Percentiles rank a stretch among this genome's conserved stretches.
Conservation (phyloP, 2,888 invertebrate genomes). For the Taenaris catops region DNA sequence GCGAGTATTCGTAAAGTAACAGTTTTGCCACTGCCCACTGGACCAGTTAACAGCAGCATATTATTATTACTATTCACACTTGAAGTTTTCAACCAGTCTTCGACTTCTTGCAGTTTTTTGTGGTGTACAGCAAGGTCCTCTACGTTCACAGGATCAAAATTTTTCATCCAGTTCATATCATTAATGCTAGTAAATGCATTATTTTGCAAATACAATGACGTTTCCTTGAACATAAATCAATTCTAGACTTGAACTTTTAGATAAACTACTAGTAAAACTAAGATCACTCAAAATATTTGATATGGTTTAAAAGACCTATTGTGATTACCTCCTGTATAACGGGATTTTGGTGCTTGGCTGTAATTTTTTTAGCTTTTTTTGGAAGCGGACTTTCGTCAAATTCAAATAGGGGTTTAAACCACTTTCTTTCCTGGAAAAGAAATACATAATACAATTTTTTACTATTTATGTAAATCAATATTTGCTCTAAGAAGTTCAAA, state of each 20-base stretch:
- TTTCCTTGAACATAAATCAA: no score
- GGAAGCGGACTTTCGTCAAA: conserved; percentile 45
- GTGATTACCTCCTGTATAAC: no score
- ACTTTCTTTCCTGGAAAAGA: conserved; percentile 49
- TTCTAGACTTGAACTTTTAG: no score
- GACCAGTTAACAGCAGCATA: conserved; percentile 88
- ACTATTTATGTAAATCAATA: no score
- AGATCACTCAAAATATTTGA: no score
- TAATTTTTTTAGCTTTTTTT: conserved; percentile 31
- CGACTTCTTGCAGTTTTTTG: conserved; percentile 87
- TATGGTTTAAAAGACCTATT: no score
- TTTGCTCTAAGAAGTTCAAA: no score
- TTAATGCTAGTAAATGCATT: conserved; percentile 17
- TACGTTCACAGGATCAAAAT: conserved; percentile 77
- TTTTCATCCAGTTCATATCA: conserved; percentile 78
- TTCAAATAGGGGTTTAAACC: conserved; percentile 64
- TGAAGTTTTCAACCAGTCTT: conserved; percentile 81
- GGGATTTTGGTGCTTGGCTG: no score
- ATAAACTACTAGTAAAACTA: no score
- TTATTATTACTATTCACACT: conserved; percentile 46
- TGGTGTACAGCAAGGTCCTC: conserved; percentile 86
- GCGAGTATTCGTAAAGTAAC: conserved; percentile 84
- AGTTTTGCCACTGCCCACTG: conserved; percentile 93
- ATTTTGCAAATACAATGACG: no score
- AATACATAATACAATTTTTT: no score